Evolutionary conservation across 1,140 invertebrate species (phyloP).

Genomic region (Popillia japonica): DNA sequence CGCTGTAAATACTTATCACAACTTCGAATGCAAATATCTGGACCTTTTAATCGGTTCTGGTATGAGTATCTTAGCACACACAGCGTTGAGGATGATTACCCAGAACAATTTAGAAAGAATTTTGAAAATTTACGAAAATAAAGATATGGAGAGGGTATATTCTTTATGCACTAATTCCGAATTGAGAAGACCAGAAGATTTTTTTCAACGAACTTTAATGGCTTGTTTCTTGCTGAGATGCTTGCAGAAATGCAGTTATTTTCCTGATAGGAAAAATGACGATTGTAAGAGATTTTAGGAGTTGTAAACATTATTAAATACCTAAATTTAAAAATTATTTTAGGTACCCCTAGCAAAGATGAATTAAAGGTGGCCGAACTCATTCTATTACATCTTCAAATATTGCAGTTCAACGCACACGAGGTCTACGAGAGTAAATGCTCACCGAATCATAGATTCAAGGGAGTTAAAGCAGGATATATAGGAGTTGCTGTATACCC

Average conservation of each 20-base stretch:
- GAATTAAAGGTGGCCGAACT: conserved; percentile 69
- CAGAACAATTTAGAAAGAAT: conserved; percentile 66
- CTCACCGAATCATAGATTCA: conserved; percentile 61
- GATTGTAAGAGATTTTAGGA: conserved; percentile 39
- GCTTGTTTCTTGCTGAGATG: conserved; percentile 79
- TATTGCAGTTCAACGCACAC: conserved; percentile 90
- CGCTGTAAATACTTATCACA: conserved; percentile 77
- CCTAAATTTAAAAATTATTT: no score
- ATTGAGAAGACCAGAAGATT: conserved; percentile 72
- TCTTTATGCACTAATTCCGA: conserved; percentile 76
- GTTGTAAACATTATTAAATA: no score
- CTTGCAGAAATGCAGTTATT: conserved; percentile 71
- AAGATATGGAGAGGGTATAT: conserved; percentile 58
- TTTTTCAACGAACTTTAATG: conserved; percentile 80
- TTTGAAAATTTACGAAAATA: conserved; percentile 64
- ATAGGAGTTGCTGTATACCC: conserved; percentile 84
- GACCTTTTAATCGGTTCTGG: conserved; percentile 80
- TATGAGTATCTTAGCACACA: conserved; percentile 79
- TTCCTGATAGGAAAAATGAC: conserved; percentile 56
- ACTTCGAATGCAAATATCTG: conserved; percentile 82
- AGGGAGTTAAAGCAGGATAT: conserved; percentile 66
- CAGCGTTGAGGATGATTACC: conserved; percentile 79
- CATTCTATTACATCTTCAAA: conserved; percentile 77
- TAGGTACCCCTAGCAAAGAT: conserved; percentile 62
- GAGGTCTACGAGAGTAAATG: conserved; percentile 81